Percentiles rank a stretch among this genome's conserved stretches.
phyloP scores from a whole-genome alignment of 1,140 invertebrate species.

The Phymastichus coffea region DNA sequence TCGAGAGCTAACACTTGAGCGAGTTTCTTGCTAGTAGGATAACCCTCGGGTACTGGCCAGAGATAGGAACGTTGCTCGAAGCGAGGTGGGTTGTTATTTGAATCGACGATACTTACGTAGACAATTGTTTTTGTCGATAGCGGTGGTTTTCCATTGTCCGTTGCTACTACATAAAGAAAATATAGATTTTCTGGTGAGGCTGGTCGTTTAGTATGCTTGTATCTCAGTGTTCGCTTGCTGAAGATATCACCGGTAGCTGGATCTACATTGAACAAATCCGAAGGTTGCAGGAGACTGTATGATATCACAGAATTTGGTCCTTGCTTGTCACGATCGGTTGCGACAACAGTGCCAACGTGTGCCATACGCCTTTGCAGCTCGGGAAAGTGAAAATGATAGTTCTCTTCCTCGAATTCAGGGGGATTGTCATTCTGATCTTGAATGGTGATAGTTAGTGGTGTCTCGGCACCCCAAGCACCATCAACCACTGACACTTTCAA shows the following conservation, averaged over 20 bases:
- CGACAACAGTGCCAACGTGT: constrained; percentile 85
- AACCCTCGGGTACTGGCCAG: constrained; percentile 79
- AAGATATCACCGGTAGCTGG: constrained; percentile 86
- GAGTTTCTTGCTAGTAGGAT: constrained; percentile 67
- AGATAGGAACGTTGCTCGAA: constrained; percentile 76
- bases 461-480: constrained; percentile 86
- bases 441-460: constrained; percentile 86
- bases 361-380: constrained; percentile 77
- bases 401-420: constrained; percentile 84
- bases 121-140: constrained; percentile 82
- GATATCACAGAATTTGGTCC: constrained; percentile 92
- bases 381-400: constrained; percentile 88
- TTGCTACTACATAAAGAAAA: constrained; percentile 80
- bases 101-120: constrained; percentile 85
- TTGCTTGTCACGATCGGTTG: constrained; percentile 86
- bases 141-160: constrained; percentile 90
- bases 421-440: constrained; percentile 95
- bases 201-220: constrained; percentile 75
- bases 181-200: constrained; percentile 87
- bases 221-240: constrained; percentile 79
- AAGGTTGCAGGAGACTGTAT: constrained; percentile 87
- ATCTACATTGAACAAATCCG: constrained; percentile 87
- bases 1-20: constrained; percentile 76
- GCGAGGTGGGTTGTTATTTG: constrained; percentile 84
- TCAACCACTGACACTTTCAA: constrained; percentile 84